Percentiles rank a stretch among this genome's conserved stretches.
Evolutionary conservation across 2,797 vertebrate genomes (phyloP).

Genomic region (Cossypha niveicapilla): DNA sequence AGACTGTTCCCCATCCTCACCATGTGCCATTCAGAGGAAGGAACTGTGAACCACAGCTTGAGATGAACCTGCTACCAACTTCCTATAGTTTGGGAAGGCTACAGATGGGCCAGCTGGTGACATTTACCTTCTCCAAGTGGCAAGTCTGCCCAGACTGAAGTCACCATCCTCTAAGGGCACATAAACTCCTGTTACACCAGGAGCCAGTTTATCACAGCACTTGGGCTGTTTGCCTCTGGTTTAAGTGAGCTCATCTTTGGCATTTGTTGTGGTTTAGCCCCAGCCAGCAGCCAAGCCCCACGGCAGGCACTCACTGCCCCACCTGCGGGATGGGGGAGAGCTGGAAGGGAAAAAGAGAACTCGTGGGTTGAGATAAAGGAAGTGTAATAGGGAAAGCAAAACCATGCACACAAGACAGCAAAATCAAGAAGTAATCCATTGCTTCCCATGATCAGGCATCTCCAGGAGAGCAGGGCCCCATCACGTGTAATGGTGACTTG

Average conservation of each 20-base stretch:
- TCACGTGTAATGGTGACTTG: background rate
- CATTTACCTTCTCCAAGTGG: background rate
- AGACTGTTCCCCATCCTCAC: background rate
- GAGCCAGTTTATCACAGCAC: background rate
- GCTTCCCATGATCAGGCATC: background rate
- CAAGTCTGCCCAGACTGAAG: background rate
- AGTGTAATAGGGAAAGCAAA: background rate
- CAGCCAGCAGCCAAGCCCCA: background rate
- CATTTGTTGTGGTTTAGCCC: rapidly evolving
- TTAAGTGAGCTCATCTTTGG: background rate
- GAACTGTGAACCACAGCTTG: background rate
- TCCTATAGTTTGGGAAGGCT: background rate
- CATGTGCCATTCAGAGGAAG: background rate
- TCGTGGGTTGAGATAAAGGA: background rate
- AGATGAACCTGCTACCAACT: background rate
- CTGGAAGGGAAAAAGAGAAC: background rate
- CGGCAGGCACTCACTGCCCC: background rate
- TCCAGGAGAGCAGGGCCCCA: background rate
- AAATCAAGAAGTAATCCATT: background rate
- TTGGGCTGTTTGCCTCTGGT: background rate
- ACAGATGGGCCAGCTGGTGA: background rate
- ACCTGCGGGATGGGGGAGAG: background rate
- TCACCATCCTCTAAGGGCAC: background rate
- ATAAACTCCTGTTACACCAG: background rate
- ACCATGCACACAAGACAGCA: background rate